phyloP scores from a whole-genome alignment of 2,113 vertebrate species.

The Phyllostomus discolor region DNA sequence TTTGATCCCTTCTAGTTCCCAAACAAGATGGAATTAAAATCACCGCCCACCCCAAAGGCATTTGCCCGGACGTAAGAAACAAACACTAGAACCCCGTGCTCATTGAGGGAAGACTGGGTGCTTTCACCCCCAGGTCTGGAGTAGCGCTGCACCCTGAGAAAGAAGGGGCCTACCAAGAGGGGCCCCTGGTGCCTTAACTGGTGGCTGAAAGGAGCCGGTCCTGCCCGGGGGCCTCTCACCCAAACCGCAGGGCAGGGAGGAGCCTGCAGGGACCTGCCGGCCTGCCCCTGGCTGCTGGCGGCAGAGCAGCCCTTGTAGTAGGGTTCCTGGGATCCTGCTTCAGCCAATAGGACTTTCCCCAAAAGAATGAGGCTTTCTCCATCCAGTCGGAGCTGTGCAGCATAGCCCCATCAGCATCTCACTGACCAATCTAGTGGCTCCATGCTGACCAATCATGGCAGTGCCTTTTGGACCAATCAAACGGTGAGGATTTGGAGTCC shows the following conservation, averaged over 20 bases:
- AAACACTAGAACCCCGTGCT: neutral
- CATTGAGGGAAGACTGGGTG: neutral
- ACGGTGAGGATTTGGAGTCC: neutral
- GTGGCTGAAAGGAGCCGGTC: no score
- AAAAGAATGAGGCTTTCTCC: neutral
- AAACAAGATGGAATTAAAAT: neutral
- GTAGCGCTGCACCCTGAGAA: neutral
- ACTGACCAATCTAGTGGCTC: neutral
- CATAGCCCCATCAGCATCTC: neutral
- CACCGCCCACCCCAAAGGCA: neutral
- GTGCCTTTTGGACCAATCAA: neutral
- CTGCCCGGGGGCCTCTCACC: neutral
- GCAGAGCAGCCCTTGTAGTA: neutral
- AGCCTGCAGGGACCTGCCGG: neutral
- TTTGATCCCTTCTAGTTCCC: neutral
- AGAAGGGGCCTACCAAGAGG: neutral
- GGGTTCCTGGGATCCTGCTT: neutral
- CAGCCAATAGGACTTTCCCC: neutral
- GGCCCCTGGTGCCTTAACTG: neutral
- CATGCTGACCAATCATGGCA: neutral
- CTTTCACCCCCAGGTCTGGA: neutral
- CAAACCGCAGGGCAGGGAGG: neutral
- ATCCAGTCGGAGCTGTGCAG: neutral
- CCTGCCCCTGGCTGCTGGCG: no score
- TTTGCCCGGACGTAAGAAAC: neutral